These are phyloP conservation scores for Aphaenogaster floridana DNA, from an alignment of 1,140 invertebrate genomes.

Conservation along the genomic window DNA sequence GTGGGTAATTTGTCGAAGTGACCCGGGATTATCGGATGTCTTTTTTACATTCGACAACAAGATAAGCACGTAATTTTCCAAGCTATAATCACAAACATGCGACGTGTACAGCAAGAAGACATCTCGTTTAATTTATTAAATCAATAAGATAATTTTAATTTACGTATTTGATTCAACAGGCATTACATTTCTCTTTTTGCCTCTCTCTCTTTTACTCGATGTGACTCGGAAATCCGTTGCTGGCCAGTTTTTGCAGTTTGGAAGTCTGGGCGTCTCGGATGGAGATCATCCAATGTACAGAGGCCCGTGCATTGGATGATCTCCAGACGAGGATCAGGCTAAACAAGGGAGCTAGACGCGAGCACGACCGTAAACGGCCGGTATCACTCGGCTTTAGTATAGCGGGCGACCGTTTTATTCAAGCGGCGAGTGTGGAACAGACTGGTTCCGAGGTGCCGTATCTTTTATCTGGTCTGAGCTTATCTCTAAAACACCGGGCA, in stretches of 20 bases:
- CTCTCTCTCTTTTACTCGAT: background rate
- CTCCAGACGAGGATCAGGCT: constrained; percentile 26
- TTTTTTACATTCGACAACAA: background rate
- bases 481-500: constrained; percentile 32
- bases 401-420: constrained; percentile 37
- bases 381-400: background rate
- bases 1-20: background rate
- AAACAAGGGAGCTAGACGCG: constrained; percentile 40
- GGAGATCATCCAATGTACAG: background rate
- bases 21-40: background rate
- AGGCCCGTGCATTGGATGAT: background rate
- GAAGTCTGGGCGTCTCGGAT: background rate
- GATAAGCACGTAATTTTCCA: background rate
- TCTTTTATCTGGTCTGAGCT: constrained; percentile 44
- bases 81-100: background rate
- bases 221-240: background rate
- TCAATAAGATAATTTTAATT: constrained; percentile 3
- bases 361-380: constrained; percentile 28
- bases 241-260: background rate
- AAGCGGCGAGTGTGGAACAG: constrained; percentile 30
- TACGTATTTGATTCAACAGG: background rate
- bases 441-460: constrained; percentile 43
- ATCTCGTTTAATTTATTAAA: background rate
- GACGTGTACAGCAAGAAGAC: background rate
- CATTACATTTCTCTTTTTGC: background rate